Conservation (phyloP, 2,888 invertebrate species). For the Rotaria socialis region DNA sequence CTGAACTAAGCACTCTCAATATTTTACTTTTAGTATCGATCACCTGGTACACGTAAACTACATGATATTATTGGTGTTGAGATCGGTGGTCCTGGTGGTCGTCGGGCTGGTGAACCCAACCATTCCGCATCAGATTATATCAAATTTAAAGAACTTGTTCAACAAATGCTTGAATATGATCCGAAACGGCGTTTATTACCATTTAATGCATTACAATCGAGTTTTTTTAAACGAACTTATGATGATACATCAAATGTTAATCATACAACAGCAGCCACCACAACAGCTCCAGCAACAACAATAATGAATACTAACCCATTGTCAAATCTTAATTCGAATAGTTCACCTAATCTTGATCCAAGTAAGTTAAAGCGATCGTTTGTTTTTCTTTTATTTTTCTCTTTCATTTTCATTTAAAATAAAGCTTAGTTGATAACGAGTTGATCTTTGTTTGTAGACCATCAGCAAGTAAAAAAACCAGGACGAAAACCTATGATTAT, state of each 20-base stretch:
- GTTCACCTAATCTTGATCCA: conserved; percentile 34
- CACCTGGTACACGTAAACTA: conserved; percentile 81
- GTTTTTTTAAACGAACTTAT: conserved; percentile 69
- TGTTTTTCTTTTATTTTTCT: too few relatives aligned
- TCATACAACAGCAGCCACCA: neutral
- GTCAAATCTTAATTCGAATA: neutral
- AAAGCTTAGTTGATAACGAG: neutral
- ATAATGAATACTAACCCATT: neutral
- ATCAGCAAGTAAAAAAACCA: neutral
- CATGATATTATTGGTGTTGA: conserved; percentile 91
- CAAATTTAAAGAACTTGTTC: conserved; percentile 95
- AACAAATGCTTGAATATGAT: conserved; percentile 96
- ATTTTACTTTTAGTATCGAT: conserved; percentile 69
- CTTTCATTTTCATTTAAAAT: too few relatives aligned
- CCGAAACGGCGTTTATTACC: conserved; percentile 94
- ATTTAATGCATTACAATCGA: conserved; percentile 94
- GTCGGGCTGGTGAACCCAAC: conserved; percentile 86
- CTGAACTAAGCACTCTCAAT: neutral
- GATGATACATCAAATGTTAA: neutral
- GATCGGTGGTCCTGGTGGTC: conserved; percentile 88
- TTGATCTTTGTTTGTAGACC: conserved; percentile 21
- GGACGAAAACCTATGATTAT: neutral
- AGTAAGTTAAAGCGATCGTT: neutral
- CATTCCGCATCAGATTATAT: conserved; percentile 94
- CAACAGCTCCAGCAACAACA: neutral